Conservation (phyloP, 2,113 vertebrate genomes). For the Aegotheles bennettii region DNA sequence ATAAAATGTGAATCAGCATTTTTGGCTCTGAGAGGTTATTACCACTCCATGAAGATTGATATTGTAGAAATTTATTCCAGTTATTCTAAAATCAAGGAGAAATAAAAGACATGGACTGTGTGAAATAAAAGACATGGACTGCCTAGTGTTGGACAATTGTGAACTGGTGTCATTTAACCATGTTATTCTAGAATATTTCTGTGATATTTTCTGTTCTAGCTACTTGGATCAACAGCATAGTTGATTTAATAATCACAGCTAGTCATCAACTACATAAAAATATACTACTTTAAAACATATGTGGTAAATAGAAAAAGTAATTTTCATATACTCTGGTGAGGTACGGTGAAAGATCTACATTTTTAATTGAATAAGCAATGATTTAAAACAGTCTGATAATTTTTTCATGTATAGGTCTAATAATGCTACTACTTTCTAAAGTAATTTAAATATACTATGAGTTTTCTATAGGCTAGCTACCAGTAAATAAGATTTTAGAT, state of each 20-base stretch:
- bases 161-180: not conserved
- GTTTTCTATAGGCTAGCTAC: not conserved
- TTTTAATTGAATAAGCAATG: not conserved
- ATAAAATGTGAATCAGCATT: not conserved
- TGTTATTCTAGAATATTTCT: not conserved
- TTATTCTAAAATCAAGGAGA: not conserved
- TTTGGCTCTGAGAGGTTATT: not conserved
- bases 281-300: not conserved
- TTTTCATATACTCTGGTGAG: not conserved
- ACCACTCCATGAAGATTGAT: rapidly evolving
- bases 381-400: not conserved
- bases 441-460: not conserved
- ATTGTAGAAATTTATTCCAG: rapidly evolving
- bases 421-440: not conserved
- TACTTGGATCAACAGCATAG: not conserved
- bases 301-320: not conserved
- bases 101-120: not conserved
- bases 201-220: not conserved
- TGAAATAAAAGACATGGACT: not conserved
- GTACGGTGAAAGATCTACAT: not conserved
- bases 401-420: not conserved
- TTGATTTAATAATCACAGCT: not conserved
- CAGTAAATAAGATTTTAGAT: not conserved
- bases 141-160: not conserved
- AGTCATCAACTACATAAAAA: not conserved